These are phyloP conservation scores for Sabatieria punctata DNA, from an alignment of 2,888 invertebrate genomes.

Conservation along the genomic window DNA sequence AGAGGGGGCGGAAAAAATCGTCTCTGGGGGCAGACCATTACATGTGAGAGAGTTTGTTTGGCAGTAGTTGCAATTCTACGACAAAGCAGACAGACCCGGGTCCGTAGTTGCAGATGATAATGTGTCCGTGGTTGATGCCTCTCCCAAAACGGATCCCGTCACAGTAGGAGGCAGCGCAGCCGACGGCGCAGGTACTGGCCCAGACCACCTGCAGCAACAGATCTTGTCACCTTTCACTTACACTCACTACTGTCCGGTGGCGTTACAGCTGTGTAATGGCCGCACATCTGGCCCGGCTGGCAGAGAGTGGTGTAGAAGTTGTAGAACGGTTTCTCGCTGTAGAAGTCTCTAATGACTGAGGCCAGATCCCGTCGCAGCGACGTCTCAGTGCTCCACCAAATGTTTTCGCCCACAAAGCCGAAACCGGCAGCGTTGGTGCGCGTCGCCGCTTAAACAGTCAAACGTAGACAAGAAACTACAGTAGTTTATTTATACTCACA, in stretches of 20 bases:
- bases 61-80: too few species aligned
- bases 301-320: constrained; percentile 3
- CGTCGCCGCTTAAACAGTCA: neutral
- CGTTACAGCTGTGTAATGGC: constrained; percentile 12
- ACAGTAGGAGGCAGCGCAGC: constrained; percentile 12
- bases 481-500: neutral
- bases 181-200: constrained; percentile 12
- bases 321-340: constrained; percentile 11
- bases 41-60: too few species aligned
- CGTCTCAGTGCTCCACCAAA: constrained; percentile 11
- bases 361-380: constrained; percentile 3
- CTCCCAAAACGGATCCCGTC: constrained; percentile 6
- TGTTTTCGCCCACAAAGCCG: constrained; percentile 10
- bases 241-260: neutral
- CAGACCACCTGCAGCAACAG: constrained; percentile 11
- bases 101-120: constrained; percentile 12
- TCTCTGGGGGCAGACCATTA: too few species aligned
- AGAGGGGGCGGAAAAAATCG: too few species aligned
- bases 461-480: neutral
- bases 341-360: constrained; percentile 9
- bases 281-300: constrained; percentile 8
- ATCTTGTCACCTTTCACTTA: neutral
- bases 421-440: neutral
- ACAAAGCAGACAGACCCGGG: constrained; percentile 12
- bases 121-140: constrained; percentile 7